These are phyloP conservation scores for Andinoacara biseriatus DNA, from an alignment of 2,113 vertebrate species.

Conservation along the genomic window DNA sequence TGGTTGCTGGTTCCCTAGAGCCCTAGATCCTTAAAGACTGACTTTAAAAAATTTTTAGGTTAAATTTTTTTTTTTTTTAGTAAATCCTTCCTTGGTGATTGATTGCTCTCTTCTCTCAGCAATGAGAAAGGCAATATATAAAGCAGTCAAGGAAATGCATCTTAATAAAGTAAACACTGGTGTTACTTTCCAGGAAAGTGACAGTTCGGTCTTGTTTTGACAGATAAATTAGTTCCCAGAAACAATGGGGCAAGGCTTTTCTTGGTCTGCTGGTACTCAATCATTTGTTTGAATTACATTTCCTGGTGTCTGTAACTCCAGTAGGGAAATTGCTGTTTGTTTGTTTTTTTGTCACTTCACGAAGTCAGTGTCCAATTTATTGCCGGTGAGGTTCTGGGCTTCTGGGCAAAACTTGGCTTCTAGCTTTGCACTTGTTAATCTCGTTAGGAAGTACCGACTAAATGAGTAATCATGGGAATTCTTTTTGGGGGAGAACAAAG, in stretches of 20 bases:
- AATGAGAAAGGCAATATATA: neutral
- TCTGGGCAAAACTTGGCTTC: neutral
- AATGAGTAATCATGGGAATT: neutral
- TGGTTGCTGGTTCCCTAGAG: neutral
- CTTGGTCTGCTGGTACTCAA: neutral
- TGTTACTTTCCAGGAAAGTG: neutral
- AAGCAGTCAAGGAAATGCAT: neutral
- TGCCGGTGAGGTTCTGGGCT: neutral
- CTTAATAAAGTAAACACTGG: neutral
- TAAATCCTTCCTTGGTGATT: neutral
- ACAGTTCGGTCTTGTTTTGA: neutral
- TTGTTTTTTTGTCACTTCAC: neutral
- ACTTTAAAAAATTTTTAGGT: too few relatives aligned
- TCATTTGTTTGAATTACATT: neutral
- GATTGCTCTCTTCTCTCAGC: neutral
- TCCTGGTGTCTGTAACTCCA: fast-evolving
- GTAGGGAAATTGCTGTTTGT: neutral
- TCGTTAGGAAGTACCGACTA: neutral
- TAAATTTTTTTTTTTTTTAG: too few relatives aligned
- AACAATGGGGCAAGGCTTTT: neutral
- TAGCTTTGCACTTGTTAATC: neutral
- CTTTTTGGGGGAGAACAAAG: neutral
- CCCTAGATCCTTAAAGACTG: too few relatives aligned
- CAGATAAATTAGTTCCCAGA: neutral
- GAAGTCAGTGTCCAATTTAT: neutral